Base-by-base conservation (phyloP, 2,888 invertebrate genomes). In the Lochmaea crataegi region DNA sequence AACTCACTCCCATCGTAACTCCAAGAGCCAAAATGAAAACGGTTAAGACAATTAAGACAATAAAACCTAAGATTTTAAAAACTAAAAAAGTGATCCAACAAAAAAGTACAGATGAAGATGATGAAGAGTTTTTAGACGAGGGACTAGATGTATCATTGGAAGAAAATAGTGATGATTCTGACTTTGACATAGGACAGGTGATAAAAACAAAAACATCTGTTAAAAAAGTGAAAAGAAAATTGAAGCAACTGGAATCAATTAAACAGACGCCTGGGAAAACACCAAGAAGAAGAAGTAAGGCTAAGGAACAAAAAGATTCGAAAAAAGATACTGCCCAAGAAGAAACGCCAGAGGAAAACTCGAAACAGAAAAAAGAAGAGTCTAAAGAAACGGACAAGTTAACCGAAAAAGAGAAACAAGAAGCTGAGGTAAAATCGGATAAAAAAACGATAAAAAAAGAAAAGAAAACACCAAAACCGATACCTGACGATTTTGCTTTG, bases 401-500 rank as follows among this genome's bases (percentile, higher is more conserved):
- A 10, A 45, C 42, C 51, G 65, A 85, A 79, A 84, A 86, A 65
- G 89, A 89, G 22, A 72, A 66, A 87, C 86, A 81, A 87, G 87
- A 81, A 83, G 65, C 84, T 83, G 79, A 87, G 65, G 70, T 58
- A 48, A 80, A 77, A 78, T 76, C 66, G 41, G 82, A 79, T 78
- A 86, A 86, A 79, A 81, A 81, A 64, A 75, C 78, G 18, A 82
- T 80, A 14, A 87, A 86, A 75, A 86, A 86, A 79, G 85, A 87
- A 63, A 90, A 89, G 83, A 86, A 87, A 79, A 81, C 86, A 42
- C 81, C 87, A 0, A 91, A 90, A 86, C 86, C 86, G 86, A 78
- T 86, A 87, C 80, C 86, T 48, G 91, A 91, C 82, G 91, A 91
- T 89, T 90, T 94, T 72, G 92, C 93, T 51, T 85, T 94, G 72